Evolutionary conservation across 2,113 vertebrate species (phyloP).

Genomic region (Litocranius walleri): DNA sequence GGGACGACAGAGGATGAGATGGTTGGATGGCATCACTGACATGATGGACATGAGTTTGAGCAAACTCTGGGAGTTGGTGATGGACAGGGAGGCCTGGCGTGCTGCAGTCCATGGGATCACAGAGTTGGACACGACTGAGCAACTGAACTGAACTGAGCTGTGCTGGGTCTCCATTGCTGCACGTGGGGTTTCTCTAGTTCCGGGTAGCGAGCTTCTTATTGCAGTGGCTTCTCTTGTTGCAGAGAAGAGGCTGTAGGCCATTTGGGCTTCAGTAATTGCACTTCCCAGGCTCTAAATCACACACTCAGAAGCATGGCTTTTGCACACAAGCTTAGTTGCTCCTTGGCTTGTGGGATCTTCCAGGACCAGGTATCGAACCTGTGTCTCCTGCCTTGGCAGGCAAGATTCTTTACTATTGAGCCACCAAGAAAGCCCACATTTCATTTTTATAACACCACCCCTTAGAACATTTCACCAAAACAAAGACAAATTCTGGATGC

Average conservation of each 20-base stretch:
- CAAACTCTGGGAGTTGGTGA: too few relatives aligned
- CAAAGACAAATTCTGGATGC: not conserved
- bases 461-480: not conserved
- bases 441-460: not conserved
- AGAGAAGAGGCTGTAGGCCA: accelerated
- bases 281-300: not conserved
- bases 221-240: not conserved
- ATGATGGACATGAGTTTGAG: too few relatives aligned
- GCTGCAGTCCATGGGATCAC: too few relatives aligned
- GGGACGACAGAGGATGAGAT: too few relatives aligned
- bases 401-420: not conserved
- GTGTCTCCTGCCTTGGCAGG: not conserved
- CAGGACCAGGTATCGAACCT: not conserved
- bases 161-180: too few relatives aligned
- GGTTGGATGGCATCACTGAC: too few relatives aligned
- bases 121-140: too few relatives aligned
- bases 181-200: not conserved
- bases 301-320: not conserved
- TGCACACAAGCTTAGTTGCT: not conserved
- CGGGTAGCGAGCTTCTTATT: too few relatives aligned
- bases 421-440: not conserved
- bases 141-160: too few relatives aligned
- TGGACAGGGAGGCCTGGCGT: too few relatives aligned
- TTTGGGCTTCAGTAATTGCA: not conserved
- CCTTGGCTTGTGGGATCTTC: not conserved